phyloP scores from a whole-genome alignment of 2,113 vertebrate genomes.

The Xerus inauris region DNA sequence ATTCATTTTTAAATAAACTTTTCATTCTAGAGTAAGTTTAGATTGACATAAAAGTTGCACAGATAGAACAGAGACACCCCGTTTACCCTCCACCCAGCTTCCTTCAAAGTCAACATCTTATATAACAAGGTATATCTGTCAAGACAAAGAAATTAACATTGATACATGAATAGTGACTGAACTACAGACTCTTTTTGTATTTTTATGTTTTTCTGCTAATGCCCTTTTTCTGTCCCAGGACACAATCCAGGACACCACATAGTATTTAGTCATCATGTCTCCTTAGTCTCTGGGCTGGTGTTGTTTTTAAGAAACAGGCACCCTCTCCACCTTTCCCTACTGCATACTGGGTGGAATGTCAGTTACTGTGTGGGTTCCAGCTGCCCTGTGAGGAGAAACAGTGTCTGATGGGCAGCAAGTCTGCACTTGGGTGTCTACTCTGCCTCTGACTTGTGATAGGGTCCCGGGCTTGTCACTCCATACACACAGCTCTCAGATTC shows the following conservation, averaged over 20 bases:
- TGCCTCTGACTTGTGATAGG: background rate
- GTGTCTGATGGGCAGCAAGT: background rate
- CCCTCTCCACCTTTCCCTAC: background rate
- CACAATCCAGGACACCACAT: background rate
- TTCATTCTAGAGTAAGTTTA: constrained; percentile 34
- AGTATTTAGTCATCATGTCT: background rate
- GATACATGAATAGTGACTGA: background rate
- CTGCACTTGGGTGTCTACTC: background rate
- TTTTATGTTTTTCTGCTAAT: background rate
- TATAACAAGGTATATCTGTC: background rate
- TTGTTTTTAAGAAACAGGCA: constrained; percentile 10
- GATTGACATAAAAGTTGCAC: background rate
- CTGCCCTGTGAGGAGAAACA: background rate
- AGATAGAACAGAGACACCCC: background rate
- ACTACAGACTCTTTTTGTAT: background rate
- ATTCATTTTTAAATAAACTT: constrained; percentile 7
- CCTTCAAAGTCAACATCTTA: background rate
- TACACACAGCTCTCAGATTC: background rate
- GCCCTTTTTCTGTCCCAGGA: background rate
- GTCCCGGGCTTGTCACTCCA: background rate
- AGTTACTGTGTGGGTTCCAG: background rate
- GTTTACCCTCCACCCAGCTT: background rate
- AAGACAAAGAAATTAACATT: background rate
- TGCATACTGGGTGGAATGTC: background rate
- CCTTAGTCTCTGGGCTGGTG: background rate